A percentile compares a stretch with the other conserved stretches of the same genome.
These are phyloP conservation scores for Listronotus bonariensis DNA, from an alignment of 1,140 invertebrate species.

Conservation along the genomic window DNA sequence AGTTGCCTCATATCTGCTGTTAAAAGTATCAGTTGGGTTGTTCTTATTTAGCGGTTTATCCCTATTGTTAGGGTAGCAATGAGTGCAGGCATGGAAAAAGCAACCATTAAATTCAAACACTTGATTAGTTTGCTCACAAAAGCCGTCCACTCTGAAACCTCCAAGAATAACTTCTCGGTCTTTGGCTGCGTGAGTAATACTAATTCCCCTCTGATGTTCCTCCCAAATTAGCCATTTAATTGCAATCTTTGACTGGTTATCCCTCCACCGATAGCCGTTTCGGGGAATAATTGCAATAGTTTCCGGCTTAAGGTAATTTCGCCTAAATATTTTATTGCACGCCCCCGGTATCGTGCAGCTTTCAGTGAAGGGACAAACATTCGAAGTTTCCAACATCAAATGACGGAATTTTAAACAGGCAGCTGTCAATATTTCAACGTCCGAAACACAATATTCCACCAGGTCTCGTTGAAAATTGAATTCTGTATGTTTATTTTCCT, in stretches of 20 bases:
- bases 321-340: neutral
- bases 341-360: constrained; percentile 1
- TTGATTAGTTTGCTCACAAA: too few species aligned
- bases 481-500: neutral
- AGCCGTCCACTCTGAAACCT: too few species aligned
- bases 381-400: constrained; percentile 1
- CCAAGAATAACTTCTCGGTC: too few species aligned
- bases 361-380: constrained; percentile 21
- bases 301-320: constrained; percentile 11
- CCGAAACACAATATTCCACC: constrained; percentile 6
- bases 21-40: constrained; percentile 1
- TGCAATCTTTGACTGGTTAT: too few species aligned
- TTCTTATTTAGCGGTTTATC: neutral
- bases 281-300: constrained; percentile 23
- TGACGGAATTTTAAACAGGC: constrained; percentile 16
- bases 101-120: neutral
- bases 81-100: constrained; percentile 11
- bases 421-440: constrained; percentile 11
- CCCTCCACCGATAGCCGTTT: neutral
- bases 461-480: constrained; percentile 19
- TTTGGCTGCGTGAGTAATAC: too few species aligned
- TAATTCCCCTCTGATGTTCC: too few species aligned
- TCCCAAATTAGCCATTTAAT: too few species aligned
- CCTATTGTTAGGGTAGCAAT: constrained; percentile 6
- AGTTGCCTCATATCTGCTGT: neutral